Evolutionary conservation across 2,888 invertebrate species (phyloP).

Genomic region (Phania funesta): DNA sequence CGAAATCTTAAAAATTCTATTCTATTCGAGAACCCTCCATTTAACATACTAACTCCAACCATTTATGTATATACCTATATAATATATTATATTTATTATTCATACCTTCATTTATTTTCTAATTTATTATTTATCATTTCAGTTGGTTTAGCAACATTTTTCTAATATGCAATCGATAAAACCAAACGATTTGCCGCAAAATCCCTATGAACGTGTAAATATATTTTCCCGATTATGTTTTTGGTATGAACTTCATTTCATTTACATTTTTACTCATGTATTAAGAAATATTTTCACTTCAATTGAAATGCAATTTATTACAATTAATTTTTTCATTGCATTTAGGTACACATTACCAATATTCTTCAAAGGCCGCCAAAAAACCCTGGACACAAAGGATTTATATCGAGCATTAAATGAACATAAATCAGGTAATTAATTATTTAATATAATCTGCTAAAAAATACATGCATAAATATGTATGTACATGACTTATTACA

Average conservation of each 20-base stretch:
- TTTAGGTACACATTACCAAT: conserved; percentile 88
- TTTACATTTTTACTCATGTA: no score
- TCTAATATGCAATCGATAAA: conserved; percentile 78
- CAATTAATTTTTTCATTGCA: no score
- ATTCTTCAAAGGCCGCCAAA: conserved; percentile 87
- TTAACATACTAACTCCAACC: no score
- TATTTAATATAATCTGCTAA: not conserved
- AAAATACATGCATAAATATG: no score
- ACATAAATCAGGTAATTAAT: conserved; percentile 84
- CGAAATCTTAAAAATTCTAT: no score
- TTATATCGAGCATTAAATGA: conserved; percentile 85
- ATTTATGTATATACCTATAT: no score
- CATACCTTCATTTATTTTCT: not conserved
- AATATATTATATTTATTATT: not conserved
- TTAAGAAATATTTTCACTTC: not conserved
- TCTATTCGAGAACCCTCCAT: no score
- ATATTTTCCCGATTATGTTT: conserved; percentile 84
- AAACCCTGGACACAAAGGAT: conserved; percentile 87
- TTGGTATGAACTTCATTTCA: conserved; percentile 78
- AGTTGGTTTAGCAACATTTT: conserved; percentile 40
- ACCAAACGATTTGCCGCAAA: conserved; percentile 80
- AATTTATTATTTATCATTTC: conserved; percentile 43
- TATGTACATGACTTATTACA: no score
- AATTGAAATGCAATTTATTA: no score
- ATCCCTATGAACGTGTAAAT: conserved; percentile 83